Evolutionary conservation across 2,113 vertebrate species (phyloP), one percentile per base, ranked within the genome.

Genomic region (Micromys minutus): DNA sequence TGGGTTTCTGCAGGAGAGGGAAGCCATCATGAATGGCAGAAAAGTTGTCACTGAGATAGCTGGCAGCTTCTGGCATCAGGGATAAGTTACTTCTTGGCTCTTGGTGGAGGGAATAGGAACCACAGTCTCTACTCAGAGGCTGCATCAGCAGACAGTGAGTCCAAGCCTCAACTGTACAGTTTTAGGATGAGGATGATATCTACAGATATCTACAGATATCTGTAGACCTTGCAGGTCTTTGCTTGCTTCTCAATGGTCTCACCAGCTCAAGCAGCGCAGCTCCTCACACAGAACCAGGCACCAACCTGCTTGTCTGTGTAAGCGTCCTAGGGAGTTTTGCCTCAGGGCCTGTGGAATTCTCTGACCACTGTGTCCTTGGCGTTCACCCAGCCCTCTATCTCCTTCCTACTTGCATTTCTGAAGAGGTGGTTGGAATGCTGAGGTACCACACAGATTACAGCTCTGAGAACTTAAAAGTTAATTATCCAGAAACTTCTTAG

Each of bases 401-500:
- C 52, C 5, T 77, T n/a, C 65, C 42, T 65, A 29, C 9, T 52
- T 75, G 52, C 55, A 17, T 77, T 74, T 84, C n/a, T 79, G 87
- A 96, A 77, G 63, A 74, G 65, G 26, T 69, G 47, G 4, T 55
- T 76, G 42, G 79, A 79, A 52, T n/a, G 45, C 61, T 86, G 57
- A 81, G 75, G 47, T 61, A 86, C 65, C 52, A 31, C 36, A 26
- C 42, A 74, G 42, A 92, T 90, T 76, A 72, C 12, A 85, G 67
- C 77, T 92, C 69, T n/a, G 5, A 61, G 81, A 93, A 87, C 55
- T 86, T 83, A 84, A 93, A 94, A 96, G 83, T n/a, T 65, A 80
- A 76, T 95, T 93, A 89, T 90, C 95, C n/a, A 95, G 76, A 90
- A 94, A 91, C 87, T 87, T 95, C 86, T 94, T 55, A 12, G 67